Base-by-base conservation (phyloP, 2,888 invertebrate genomes). In the Automeris io region DNA sequence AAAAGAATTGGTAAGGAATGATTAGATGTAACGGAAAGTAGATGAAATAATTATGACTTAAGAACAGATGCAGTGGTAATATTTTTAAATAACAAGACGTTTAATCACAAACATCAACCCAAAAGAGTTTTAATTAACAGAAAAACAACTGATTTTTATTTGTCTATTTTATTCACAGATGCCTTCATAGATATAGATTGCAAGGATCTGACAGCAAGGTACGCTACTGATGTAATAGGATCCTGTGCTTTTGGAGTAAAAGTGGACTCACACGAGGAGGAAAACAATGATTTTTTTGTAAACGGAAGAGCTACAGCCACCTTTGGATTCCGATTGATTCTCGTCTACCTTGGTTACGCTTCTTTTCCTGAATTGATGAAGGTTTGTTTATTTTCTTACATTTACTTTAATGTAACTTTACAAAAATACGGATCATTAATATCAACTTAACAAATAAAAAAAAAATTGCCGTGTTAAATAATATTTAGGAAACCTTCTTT, bases 151-250 rank as follows among this genome's bases (percentile, higher is more conserved):
- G 2, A 11, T 18, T 16, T 21, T 1, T 5, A 16, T 9, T 6
- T n/a, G n/a, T n/a, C 3, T n/a, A 21, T 12, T 8, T 38, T 37
- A 32, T 9, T 23, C 3, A 1, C 43, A 72, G 71, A 23, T 21
- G 51, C 43, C 1, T 51, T 41, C 40, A 41, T 70, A 3, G 70
- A 72, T 21, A 23, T 82, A 0, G 86, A 88, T 35, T 51, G 73
- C 40, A 86, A 80, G 43, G 86, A 88, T 37, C 43, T 73, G 2
- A 74, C 76, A 1, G 70, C 79, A 1, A 63, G 87, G 18, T 87
- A 70, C 40, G 65, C 87, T 0, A 88, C 80, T 42, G 88, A 89
- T 47, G 85, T 88, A 1, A 88, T 89, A 26, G 88, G 88, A 0
- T 73, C 81, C 1, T 72, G 79, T 18, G 88, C 82, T 1, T 88